Evolutionary conservation across 2,888 invertebrate genomes (phyloP).

Genomic region (Diarsia mendica): DNA sequence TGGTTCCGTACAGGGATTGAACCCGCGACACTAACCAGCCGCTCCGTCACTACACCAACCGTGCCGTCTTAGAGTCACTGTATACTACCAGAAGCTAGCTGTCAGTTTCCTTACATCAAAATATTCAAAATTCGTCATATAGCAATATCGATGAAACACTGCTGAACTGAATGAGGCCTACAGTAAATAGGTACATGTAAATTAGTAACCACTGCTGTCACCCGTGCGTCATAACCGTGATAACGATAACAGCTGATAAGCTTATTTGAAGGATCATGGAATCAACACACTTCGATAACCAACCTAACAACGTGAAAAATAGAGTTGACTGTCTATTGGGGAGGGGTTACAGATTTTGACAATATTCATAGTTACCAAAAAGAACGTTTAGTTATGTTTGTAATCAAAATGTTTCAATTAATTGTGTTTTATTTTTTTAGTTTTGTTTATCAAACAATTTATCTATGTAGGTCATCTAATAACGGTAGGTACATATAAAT

Average conservation of each 20-base stretch:
- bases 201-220: slow-evolving; percentile 71
- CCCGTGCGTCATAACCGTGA: slow-evolving; percentile 74
- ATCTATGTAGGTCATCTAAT: slow-evolving; percentile 54
- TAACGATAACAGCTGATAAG: slow-evolving; percentile 76
- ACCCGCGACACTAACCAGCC: background rate
- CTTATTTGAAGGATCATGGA: slow-evolving; percentile 64
- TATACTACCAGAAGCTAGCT: background rate
- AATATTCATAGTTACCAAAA: slow-evolving; percentile 11
- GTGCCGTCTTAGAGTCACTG: background rate
- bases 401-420: slow-evolving; percentile 39
- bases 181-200: slow-evolving; percentile 68
- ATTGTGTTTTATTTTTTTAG: slow-evolving; percentile 39
- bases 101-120: background rate
- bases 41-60: background rate
- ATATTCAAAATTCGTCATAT: slow-evolving; percentile 14
- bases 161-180: slow-evolving; percentile 62
- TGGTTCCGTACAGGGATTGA: background rate
- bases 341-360: slow-evolving; percentile 9
- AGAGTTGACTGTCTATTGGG: slow-evolving; percentile 11
- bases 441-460: slow-evolving; percentile 45
- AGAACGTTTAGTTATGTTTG: slow-evolving; percentile 31
- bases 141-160: slow-evolving; percentile 49
- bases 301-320: background rate
- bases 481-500: slow-evolving; percentile 1
- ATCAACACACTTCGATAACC: background rate